Evolutionary conservation across 2,113 vertebrate species (phyloP).

Genomic region (Sinocyclocheilus grahami): DNA sequence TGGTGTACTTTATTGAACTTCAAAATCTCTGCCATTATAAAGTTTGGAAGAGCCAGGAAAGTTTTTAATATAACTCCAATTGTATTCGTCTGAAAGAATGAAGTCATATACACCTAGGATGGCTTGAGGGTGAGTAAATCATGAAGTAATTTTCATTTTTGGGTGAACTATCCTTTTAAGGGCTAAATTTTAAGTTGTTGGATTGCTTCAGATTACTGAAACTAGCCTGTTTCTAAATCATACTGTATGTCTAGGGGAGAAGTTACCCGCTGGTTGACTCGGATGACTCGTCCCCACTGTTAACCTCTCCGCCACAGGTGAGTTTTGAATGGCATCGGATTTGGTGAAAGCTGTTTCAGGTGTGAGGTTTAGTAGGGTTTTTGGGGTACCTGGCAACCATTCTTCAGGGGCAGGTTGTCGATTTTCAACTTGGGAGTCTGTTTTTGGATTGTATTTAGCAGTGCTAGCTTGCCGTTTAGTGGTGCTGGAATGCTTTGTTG

Average conservation of each 20-base stretch:
- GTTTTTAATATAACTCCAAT: too few relatives aligned
- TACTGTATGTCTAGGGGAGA: constrained; percentile 2
- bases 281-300: constrained; percentile 24
- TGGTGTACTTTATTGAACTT: too few relatives aligned
- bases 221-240: not conserved
- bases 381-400: constrained; percentile 9
- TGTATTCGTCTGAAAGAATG: too few relatives aligned
- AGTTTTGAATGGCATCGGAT: constrained; percentile 23
- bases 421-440: not conserved
- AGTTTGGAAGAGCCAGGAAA: too few relatives aligned
- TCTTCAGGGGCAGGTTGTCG: not conserved
- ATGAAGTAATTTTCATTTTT: too few relatives aligned
- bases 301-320: constrained; percentile 37
- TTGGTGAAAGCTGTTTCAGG: constrained; percentile 25
- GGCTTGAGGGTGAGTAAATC: too few relatives aligned
- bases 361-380: not conserved
- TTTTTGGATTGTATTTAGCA: not conserved
- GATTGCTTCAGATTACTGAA: not conserved
- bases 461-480: not conserved
- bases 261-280: constrained; percentile 53
- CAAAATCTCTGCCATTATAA: too few relatives aligned
- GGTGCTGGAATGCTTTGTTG: not conserved
- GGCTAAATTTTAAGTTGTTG: not conserved
- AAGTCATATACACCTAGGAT: too few relatives aligned
- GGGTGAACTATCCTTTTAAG: not conserved